phyloP scores from a whole-genome alignment of 2,888 invertebrate genomes.

The Microplitis deprimator region DNA sequence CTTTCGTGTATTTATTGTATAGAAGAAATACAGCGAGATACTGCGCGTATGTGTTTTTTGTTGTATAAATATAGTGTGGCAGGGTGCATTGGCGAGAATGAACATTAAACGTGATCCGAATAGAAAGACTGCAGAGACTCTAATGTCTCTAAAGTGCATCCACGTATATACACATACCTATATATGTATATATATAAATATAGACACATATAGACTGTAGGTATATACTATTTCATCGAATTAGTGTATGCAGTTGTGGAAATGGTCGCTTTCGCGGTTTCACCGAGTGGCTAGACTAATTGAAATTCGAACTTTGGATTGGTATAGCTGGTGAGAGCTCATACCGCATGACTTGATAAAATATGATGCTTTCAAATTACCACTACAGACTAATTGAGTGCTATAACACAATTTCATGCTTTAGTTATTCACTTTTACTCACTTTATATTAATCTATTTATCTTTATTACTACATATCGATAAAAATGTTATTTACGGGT shows the following conservation, averaged over 20 bases:
- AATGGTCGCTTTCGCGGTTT: slow-evolving; percentile 29
- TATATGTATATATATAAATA: neutral
- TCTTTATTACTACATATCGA: neutral
- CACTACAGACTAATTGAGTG: slow-evolving; percentile 24
- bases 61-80: neutral
- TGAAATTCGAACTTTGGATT: slow-evolving; percentile 34
- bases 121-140: slow-evolving; percentile 11
- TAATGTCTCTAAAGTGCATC: slow-evolving; percentile 24
- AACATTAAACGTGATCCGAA: slow-evolving; percentile 22
- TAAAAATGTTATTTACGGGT: neutral
- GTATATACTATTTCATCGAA: slow-evolving; percentile 25
- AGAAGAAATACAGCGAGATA: neutral
- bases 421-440: neutral
- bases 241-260: slow-evolving; percentile 30
- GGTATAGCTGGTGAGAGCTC: slow-evolving; percentile 8
- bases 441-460: slow-evolving; percentile 7
- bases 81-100: neutral
- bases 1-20: neutral
- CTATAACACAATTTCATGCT: slow-evolving; percentile 1
- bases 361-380: slow-evolving; percentile 14
- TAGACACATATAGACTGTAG: neutral
- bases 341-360: slow-evolving; percentile 25
- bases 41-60: neutral
- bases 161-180: neutral
- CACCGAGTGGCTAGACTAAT: slow-evolving; percentile 33